These are phyloP conservation scores for Strongylocentrotus purpuratus DNA, from an alignment of 35 echinoderm and acorn worm species.

Conservation along the genomic window DNA sequence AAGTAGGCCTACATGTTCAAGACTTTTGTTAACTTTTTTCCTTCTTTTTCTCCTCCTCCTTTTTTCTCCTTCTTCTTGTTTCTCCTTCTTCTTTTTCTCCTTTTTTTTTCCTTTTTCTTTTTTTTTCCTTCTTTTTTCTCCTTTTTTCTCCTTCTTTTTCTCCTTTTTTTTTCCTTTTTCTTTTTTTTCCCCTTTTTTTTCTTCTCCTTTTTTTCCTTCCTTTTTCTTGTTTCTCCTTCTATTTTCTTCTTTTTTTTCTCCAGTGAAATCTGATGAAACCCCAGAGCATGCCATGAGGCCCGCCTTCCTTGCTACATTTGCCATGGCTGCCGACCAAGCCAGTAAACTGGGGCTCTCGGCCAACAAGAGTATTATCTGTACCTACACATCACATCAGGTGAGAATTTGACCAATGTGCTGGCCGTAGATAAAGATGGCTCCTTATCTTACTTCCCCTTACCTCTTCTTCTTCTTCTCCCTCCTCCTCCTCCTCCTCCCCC, in stretches of 20 bases:
- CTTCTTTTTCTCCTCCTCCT: no score
- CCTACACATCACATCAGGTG: slow-evolving; percentile 89
- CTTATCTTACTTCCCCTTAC: no score
- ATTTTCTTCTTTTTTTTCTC: slow-evolving; percentile 28
- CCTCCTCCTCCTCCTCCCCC: no score
- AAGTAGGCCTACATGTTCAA: not conserved
- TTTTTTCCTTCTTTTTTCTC: not conserved
- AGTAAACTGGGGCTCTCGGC: slow-evolving; percentile 93
- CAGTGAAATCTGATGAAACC: slow-evolving; percentile 82
- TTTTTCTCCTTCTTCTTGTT: no score
- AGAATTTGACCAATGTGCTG: not conserved
- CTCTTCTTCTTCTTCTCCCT: no score
- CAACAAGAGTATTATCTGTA: slow-evolving; percentile 92
- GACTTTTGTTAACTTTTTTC: not conserved
- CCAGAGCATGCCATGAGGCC: slow-evolving; percentile 82
- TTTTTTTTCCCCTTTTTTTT: not conserved
- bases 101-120: not conserved
- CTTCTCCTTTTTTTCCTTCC: not conserved
- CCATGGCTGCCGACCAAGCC: slow-evolving; percentile 90
- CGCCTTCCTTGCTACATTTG: slow-evolving; percentile 96
- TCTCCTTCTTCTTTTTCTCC: not conserved
- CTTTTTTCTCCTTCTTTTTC: not conserved
- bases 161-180: not conserved
- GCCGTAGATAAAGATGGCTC: no score
- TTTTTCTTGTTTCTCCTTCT: not conserved